Evolutionary conservation across 2,113 vertebrate species (phyloP), one percentile per base, ranked within the genome.

Genomic region (Burhinus bistriatus): DNA sequence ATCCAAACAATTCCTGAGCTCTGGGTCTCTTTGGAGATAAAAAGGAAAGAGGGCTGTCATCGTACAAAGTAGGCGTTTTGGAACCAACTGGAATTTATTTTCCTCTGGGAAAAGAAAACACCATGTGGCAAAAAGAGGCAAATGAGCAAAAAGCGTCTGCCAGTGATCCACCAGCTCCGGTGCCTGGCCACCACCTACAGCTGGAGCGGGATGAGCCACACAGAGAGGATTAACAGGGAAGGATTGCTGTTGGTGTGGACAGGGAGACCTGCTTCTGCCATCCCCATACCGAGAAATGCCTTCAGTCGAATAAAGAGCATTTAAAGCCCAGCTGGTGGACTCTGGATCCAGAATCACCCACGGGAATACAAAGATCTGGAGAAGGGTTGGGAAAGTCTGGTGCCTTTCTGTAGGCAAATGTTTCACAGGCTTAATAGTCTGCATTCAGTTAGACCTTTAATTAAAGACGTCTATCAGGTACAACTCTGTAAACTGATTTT

Each of bases 161-260:
- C 69, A 49, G 49, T 9, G 36, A 45, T 61, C 65, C 30, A 23
- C 6, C 38, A 66, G 49, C 34, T 40, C 27, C 11, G 3, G 23
- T 83, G 36, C 23, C 38, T 3, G 2, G 64, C n/a, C 55, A 52
- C 51, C n/a, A 36, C 8, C 42, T 62, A 21, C 23, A 11, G 11
- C 71, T 51, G 66, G 34, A 76, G 14, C 0, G 0, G 72, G 45
- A n/a, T 69, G 20, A 79, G 29, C 29, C 21, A 8, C 49, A 15
- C 2, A 4, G 51, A 65, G 45, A 57, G 40, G 15, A 30, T 11
- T 27, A 54, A 32, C 3, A 1, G 18, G n/a, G 29, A 62, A 52
- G 20, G 40, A 42, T 2, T 20, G 16, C 36, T 47, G 18, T 8
- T 32, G 0, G 0, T 7, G 4, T 4, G 8, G 22, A 23, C 27